Evolutionary conservation across 2,113 vertebrate genomes (phyloP), one percentile per base, ranked within the genome.

Genomic region (Corapipo altera): DNA sequence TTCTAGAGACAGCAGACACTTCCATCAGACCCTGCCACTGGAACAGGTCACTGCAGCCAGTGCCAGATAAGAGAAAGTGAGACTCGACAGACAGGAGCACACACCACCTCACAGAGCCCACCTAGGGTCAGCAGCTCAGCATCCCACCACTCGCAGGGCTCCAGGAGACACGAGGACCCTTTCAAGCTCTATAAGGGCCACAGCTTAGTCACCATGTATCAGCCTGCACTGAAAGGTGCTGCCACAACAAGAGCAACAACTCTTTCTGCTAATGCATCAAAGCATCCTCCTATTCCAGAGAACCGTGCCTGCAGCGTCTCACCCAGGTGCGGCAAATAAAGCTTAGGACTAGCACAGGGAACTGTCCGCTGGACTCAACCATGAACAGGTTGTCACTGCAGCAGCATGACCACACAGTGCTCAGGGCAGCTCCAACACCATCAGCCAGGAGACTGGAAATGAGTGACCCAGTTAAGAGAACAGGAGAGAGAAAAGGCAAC

Each of bases 131-230:
- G 41, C 65, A 73, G 74, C 90, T 77, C 70, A 41, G 74, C 66
- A 66, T 4, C 7, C 20, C 35, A 9, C 6, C 1, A 2, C 65
- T 59, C 1, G 0, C 52, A 41, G 28, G 39, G 73, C 64, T 77
- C 73, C 35, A 37, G 16, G 37, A 88, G 32, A 33, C 2, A 19
- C 0, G 1, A 48, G 27, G 15, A 59, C 14, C 22, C 21, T 49
- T 69, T 51, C 1, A 4, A 4, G 33, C 7, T 49, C 26, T 18
- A 5, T 6, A 46, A 1, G 19, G 61, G 66, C 62, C n/a, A 54
- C 48, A 64, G 15, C 58, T 76, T 5, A 69, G 35, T 9, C 44
- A 69, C 18, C n/a, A 59, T 1, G 0, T 4, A 43, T 32, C 58
- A 70, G 54, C 49, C 35, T 32, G 41, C 39, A 32, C 32, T 49